Base-by-base conservation (phyloP, 2,888 invertebrate species). In the Chironomus tentans region DNA sequence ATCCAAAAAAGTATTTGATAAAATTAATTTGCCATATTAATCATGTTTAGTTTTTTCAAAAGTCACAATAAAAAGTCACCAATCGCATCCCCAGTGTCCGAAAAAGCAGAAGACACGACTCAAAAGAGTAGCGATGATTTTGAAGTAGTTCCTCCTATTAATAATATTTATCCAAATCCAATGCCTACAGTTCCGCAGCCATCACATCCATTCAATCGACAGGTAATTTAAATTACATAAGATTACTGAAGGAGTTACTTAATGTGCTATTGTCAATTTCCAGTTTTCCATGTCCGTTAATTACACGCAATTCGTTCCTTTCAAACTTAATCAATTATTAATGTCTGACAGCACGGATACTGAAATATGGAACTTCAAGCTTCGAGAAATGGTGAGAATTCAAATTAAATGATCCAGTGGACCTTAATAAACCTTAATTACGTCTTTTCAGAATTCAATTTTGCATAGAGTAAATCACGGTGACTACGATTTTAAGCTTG, bases 11-110 rank as follows among this genome's bases (percentile, higher is more conserved):
- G n/a, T n/a, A 50, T 50, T 50, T 13, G 50, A 56, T 5, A 18
- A 18, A 18, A 15, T 15, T 15, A 4, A 50, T 50, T 56, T 56
- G 65, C 65, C 65, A 65, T 65, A 61, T 62, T 62, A 47, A 68
- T 21, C 6, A 76, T 76, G 76, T 76, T 76, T 56, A 76, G 61
- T 15, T 76, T 76, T 38, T 76, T 76, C 18, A 76, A 76, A 69
- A 69, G 69, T 38, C 68, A 68, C n/a, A 38, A 38, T 38, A 76
- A 76, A 15, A 68, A 68, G 13, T 76, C 76, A 0, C 76, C 76
- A 24, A 22, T 69, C 1, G 69, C 13, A 15, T 56, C 76, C 2
- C 76, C 76, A 56, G 48, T 69, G 10, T 50, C 48, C 28, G 12
- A 38, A 5, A 74, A 22, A 68, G n/a, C 21, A 4, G 68, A 74